Evolutionary conservation across 2,113 vertebrate species (phyloP), one percentile per base, ranked within the genome.

Genomic region (Bambusicola thoracicus): DNA sequence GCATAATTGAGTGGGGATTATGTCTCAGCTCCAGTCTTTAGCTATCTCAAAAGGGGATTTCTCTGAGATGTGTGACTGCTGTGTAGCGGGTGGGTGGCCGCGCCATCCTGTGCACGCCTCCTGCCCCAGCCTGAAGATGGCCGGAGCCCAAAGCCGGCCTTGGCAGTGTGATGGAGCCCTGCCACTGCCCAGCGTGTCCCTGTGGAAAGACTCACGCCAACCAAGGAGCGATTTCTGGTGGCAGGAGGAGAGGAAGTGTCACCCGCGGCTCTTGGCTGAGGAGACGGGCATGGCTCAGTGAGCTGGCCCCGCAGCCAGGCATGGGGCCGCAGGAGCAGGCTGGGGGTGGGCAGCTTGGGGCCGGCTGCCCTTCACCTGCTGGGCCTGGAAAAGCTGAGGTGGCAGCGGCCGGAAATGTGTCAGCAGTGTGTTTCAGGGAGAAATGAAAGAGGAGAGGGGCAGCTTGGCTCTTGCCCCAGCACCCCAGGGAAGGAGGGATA

Each of bases 1-100:
- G 11, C 36, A 8, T 2, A 19, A 18, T 10, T 1, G 34, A 9
- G 40, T 1, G 4, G 41, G 15, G 46, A 18, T 12, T 1, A 5
- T 27, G 32, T 3, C 30, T 61, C 20, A 3, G 1, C n/a, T 38
- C 27, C 21, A 4, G 65, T 2, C n/a, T 40, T 30, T 21, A 3
- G 0, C 69, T 9, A 7, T 8, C 61, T 49, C 61, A 2, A 4
- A 22, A 8, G 22, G 22, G 34, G 40, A 7, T n/a, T 66, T 48
- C 40, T 10, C 38, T 11, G 21, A 3, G 36, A 30, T 14, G 7
- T 1, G 5, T 4, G 12, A 7, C 49, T 10, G 63, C 30, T 16
- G 2, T 2, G 27, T 32, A 14, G 27, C 21, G 25, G 13, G 7
- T 12, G 49, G 2, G 6, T 7, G 7, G 43, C 56, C 56, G 10